Evolutionary conservation across 2,888 invertebrate species (phyloP).

Genomic region (Euzetes globulus): DNA sequence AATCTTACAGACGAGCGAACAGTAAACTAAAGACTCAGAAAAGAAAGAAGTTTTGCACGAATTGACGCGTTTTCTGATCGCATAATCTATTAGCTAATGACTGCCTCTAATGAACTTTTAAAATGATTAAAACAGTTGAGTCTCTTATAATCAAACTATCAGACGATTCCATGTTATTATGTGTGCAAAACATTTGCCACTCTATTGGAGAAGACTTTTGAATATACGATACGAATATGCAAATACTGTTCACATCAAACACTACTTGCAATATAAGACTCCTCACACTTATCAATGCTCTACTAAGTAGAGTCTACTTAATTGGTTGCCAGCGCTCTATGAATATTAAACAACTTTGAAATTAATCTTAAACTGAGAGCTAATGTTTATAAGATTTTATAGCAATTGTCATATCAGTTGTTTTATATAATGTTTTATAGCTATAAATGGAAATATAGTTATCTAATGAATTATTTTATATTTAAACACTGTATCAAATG

Average conservation of each 20-base stretch:
- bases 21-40: not conserved
- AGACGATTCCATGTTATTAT: not conserved
- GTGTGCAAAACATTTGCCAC: not conserved
- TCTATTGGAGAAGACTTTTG: slow-evolving; percentile 6
- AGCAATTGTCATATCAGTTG: not conserved
- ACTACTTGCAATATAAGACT: not conserved
- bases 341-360: slow-evolving; percentile 15
- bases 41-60: not conserved
- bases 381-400: not conserved
- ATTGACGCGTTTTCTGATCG: slow-evolving; percentile 14
- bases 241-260: not conserved
- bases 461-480: not conserved
- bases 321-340: slow-evolving; percentile 4
- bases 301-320: not conserved
- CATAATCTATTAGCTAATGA: slow-evolving; percentile 27
- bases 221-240: slow-evolving; percentile 2
- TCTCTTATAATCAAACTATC: not conserved
- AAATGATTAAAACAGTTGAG: slow-evolving; percentile 13
- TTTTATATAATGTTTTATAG: too few relatives aligned
- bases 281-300: not conserved
- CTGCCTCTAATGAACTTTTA: slow-evolving; percentile 20
- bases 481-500: not conserved
- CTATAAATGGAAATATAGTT: not conserved
- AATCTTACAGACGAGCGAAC: slow-evolving; percentile 19
- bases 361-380: not conserved